Evolutionary conservation across 2,113 vertebrate genomes (phyloP).

Genomic region (Centrocercus urophasianus): DNA sequence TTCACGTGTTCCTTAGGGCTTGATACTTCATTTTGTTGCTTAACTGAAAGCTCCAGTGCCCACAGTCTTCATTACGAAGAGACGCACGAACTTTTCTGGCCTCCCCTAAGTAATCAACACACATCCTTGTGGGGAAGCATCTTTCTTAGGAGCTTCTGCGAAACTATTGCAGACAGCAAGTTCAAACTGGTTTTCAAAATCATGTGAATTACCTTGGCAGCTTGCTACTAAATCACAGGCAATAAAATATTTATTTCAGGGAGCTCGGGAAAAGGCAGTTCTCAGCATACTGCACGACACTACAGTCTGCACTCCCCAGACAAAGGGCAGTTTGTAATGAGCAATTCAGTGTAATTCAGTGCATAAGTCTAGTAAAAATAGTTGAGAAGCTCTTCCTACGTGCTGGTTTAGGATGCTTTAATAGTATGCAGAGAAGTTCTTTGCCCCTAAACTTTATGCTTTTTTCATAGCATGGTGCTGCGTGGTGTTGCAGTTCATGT

Average conservation of each 20-base stretch:
- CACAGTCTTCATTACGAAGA: neutral
- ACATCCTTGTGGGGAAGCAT: neutral
- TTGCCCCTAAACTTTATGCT: neutral
- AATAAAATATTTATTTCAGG: neutral
- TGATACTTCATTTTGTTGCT: neutral
- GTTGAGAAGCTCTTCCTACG: neutral
- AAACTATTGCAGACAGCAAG: neutral
- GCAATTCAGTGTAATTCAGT: neutral
- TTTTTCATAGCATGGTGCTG: neutral
- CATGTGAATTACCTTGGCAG: neutral
- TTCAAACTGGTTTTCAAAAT: neutral
- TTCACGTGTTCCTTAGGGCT: fast-evolving
- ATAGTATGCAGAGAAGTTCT: neutral
- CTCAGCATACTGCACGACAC: neutral
- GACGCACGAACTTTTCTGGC: neutral
- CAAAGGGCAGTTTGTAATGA: neutral
- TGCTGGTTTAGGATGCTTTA: neutral
- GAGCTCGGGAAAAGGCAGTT: neutral
- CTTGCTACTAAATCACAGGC: conserved; percentile 9
- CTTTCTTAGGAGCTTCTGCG: neutral
- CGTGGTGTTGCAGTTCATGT: neutral
- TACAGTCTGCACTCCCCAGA: neutral
- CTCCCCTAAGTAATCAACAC: neutral
- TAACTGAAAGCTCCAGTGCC: neutral
- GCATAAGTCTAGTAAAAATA: neutral